Evolutionary conservation across 1,140 invertebrate genomes (phyloP), one percentile per base, ranked within the genome.

Genomic region (Hesperophylax magnus): DNA sequence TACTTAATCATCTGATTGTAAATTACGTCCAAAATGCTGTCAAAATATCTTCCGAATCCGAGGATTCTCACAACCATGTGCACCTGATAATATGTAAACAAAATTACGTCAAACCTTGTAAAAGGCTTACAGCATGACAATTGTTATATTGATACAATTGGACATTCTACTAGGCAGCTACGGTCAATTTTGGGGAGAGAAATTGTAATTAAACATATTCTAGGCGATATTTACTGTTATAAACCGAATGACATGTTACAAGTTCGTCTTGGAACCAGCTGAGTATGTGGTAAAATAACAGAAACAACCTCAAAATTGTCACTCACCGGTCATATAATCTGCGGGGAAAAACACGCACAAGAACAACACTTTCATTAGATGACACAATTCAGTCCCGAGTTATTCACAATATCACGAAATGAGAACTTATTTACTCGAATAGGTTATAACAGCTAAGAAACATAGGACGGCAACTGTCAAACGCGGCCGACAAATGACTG

Each of bases 401-500:
- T 60, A 52, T 61, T 60, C 75, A 77, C 75, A 77, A 58, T 22
- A 61, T 34, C 60, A 77, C 75, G 72, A 77, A 47, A 61, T 63
- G 15, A 24, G 20, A 14, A 17, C 39, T 3, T 39, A 63, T 39
- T 61, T 63, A 77, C 56, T 39, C 71, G 71, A 56, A 75, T 22
- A 75, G 71, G 71, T 75, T 75, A 75, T 75, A 53, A 75, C 52
- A 20, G 31, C 15, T 58, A 9, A 1, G 22, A 58, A 58, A 75
- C 27, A 58, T 31, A 8, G 52, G 20, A 39, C 52, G 20, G n/a
- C 75, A 31, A 24, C 75, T 77, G 75, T 77, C 75, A 77, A 77
- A 77, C 75, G 75, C 75, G 56, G 75, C 58, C 75, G 75, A 77
- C 75, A 77, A 61, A 34, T 77, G 75, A 77, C 75, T 77, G 75